Evolutionary conservation across 2,888 invertebrate species (phyloP).

Genomic region (Machimus atricapillus): DNA sequence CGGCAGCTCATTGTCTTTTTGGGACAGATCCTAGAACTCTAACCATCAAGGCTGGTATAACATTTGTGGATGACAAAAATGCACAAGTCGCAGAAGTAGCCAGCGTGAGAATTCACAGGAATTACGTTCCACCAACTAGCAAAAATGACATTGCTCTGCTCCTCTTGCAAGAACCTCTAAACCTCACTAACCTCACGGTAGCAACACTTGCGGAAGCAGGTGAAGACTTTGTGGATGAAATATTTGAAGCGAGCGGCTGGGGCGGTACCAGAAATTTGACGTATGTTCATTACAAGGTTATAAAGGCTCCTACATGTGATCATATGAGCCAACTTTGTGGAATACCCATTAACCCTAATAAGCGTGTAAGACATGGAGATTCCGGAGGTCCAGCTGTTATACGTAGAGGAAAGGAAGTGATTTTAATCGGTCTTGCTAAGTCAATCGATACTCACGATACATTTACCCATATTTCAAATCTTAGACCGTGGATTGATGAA

Average conservation of each 20-base stretch:
- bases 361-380: neutral
- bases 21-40: neutral
- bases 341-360: neutral
- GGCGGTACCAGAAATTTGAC: neutral
- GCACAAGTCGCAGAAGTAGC: neutral
- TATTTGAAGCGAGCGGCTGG: neutral
- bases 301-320: neutral
- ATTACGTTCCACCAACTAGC: neutral
- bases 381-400: slow-evolving; percentile 8
- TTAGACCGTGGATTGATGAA: slow-evolving; percentile 7
- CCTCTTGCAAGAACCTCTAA: neutral
- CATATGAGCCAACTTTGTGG: neutral
- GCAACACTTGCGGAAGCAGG: neutral
- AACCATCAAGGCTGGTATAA: neutral
- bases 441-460: neutral
- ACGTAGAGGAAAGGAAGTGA: neutral
- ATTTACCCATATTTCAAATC: neutral
- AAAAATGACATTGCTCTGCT: neutral
- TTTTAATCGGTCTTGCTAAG: neutral
- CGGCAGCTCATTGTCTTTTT: neutral
- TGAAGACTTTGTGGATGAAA: neutral
- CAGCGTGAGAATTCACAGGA: neutral
- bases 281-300: neutral
- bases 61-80: neutral
- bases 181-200: neutral